Evolutionary conservation across 2,113 vertebrate genomes (phyloP).

Genomic region (Anhinga rufa): DNA sequence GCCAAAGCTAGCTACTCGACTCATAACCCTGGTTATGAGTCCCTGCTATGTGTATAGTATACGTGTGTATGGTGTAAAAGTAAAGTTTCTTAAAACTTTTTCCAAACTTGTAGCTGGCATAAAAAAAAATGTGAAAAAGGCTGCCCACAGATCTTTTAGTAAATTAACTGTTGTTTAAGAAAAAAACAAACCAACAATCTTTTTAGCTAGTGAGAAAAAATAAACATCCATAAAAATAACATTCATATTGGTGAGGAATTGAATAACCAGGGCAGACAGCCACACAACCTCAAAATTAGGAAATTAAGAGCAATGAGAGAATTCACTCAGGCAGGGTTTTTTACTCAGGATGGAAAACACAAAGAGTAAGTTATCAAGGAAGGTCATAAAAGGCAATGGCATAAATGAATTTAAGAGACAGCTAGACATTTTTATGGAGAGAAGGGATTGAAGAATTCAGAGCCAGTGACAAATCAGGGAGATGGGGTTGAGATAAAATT

Average conservation of each 20-base stretch:
- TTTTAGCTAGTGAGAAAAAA: background rate
- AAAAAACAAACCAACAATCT: background rate
- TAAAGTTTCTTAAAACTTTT: background rate
- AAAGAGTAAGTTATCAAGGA: constrained; percentile 57
- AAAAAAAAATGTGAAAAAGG: background rate
- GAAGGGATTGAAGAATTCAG: constrained; percentile 45
- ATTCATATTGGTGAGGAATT: background rate
- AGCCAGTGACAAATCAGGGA: constrained; percentile 64
- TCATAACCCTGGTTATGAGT: background rate
- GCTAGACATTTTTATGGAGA: constrained; percentile 59
- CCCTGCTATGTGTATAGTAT: background rate
- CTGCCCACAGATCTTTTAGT: background rate
- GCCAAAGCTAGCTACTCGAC: background rate
- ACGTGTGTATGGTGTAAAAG: background rate
- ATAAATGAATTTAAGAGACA: constrained; percentile 64
- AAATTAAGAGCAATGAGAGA: background rate
- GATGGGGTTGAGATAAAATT: constrained; percentile 65
- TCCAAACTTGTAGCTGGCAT: background rate
- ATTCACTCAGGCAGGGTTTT: background rate
- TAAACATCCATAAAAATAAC: background rate
- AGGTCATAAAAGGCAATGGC: constrained; percentile 54
- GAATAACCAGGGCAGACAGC: background rate
- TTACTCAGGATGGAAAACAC: constrained; percentile 16
- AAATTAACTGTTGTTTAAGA: background rate
- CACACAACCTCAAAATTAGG: background rate